Conservation (phyloP, 2,113 vertebrate genomes). For the Smithornis capensis region DNA sequence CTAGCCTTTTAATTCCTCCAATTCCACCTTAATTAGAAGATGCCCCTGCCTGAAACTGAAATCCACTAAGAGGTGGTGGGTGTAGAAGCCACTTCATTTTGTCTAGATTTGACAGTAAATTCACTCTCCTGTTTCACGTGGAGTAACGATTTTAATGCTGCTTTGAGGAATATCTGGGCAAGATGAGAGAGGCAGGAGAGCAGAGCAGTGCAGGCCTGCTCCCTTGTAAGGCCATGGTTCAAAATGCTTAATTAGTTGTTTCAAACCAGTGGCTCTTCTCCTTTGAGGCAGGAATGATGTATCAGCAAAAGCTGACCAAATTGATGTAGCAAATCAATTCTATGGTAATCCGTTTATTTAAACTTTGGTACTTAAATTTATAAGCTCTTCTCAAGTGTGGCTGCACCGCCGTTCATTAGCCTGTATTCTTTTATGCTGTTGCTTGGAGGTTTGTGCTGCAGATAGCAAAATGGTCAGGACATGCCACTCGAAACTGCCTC, state of each 20-base stretch:
- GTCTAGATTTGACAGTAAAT: neutral
- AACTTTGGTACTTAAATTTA: constrained; percentile 70
- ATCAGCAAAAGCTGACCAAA: constrained; percentile 62
- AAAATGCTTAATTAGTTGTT: constrained; percentile 59
- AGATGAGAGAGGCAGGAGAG: neutral
- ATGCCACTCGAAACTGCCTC: constrained; percentile 39
- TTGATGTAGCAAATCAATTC: constrained; percentile 67
- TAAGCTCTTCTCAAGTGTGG: constrained; percentile 59
- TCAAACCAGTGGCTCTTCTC: neutral
- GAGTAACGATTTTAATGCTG: neutral
- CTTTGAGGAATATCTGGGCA: neutral
- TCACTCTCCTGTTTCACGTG: neutral
- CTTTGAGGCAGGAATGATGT: constrained; percentile 47
- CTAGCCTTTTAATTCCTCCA: neutral
- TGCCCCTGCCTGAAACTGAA: neutral
- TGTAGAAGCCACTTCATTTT: neutral
- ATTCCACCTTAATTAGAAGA: neutral
- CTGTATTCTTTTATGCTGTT: constrained; percentile 20
- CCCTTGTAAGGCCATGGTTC: neutral
- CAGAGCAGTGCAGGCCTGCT: neutral
- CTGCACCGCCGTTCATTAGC: constrained; percentile 35
- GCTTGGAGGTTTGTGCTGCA: constrained; percentile 19
- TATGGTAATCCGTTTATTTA: constrained; percentile 68
- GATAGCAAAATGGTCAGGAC: constrained; percentile 53
- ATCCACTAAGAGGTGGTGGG: neutral